Base-by-base conservation (phyloP, 1,140 invertebrate species). In the Meloidogyne exigua region DNA sequence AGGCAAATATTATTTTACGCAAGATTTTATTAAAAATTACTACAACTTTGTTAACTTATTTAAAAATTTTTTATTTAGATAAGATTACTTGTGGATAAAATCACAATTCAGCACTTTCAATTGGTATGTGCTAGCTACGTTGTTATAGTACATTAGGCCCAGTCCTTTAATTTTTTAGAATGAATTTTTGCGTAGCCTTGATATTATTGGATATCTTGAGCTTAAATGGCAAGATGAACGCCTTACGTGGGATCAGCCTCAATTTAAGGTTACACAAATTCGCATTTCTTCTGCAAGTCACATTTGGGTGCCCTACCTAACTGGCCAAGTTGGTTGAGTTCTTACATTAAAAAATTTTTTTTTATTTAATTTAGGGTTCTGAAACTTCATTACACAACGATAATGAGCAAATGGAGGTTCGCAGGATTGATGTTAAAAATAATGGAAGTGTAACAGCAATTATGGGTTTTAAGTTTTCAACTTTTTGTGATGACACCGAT, bases 401-500 rank as follows among this genome's bases (percentile, higher is more conserved):
- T 62, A 64, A 62, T 57, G 85, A 86, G 68, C 78, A 76, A 12
- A 84, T 86, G 72, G 85, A 86, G 75, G 84, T 86, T 3, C 77
- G 85, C 15, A 75, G 72, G 68, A 63, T 86, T 3, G 85, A 86
- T 62, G 79, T 83, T 4, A 49, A 69, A 2, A 81, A 79, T 42
- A 72, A 73, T 26, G 85, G 85, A 70, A 86, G 84, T 78, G 85
- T 86, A 32, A 80, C 82, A 0, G 85, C 84, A 13, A 80, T 83
- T 15, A 68, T 86, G 25, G 78, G 79, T 26, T 86, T 87, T 68
- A 81, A 82, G 18, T 57, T 86, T 18, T 77, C 85, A 62, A 86
- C 85, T 0, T 87, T 85, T 65, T 86, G 85, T 63, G 85, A 86
- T 68, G 85, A 86, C 72, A 78, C 83, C 11, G 84, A 86, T 64